Conservation (phyloP, 2,888 invertebrate species). For the Acanthoscelides obtectus region DNA sequence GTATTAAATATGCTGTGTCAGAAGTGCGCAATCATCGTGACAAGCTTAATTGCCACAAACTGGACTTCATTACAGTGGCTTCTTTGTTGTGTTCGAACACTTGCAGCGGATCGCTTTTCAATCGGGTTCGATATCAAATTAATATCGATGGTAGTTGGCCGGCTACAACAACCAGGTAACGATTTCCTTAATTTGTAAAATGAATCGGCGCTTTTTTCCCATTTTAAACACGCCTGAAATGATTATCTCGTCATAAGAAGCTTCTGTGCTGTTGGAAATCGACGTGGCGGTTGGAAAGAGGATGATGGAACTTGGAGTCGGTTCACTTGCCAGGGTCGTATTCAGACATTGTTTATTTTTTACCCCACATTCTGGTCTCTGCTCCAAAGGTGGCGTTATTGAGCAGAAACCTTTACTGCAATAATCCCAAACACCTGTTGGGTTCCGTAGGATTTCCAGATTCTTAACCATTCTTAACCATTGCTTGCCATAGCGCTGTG, state of each 20-base stretch:
- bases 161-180: not conserved
- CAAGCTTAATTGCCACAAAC: not conserved
- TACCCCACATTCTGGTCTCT: too few species aligned
- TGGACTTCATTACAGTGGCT: not conserved
- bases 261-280: conserved; percentile 4
- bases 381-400: too few species aligned
- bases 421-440: too few species aligned
- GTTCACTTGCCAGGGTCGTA: not conserved
- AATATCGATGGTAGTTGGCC: not conserved
- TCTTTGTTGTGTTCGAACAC: not conserved
- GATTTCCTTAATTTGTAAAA: conserved; percentile 13
- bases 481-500: too few species aligned
- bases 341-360: too few species aligned
- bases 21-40: not conserved
- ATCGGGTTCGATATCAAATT: not conserved
- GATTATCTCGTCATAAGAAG: conserved; percentile 7
- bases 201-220: conserved; percentile 15
- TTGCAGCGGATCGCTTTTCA: not conserved
- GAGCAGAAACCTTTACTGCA: too few species aligned
- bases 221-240: conserved; percentile 11
- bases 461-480: too few species aligned
- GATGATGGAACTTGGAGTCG: not conserved
- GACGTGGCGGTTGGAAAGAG: not conserved
- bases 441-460: too few species aligned
- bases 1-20: too few species aligned